Base-by-base conservation (phyloP, 1,140 invertebrate species). In the Ips typographus region DNA sequence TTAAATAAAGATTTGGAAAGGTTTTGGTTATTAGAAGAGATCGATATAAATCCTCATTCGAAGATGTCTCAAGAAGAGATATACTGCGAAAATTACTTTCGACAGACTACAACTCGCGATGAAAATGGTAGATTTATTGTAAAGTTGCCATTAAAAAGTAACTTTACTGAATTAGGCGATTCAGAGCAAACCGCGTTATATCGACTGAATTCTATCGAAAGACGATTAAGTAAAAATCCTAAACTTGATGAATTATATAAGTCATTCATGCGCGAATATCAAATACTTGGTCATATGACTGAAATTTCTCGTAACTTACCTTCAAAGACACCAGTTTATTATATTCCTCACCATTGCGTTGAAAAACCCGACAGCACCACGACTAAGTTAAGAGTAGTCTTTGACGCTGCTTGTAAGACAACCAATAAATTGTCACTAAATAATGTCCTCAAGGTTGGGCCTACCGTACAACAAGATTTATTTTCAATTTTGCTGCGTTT, bases 261-360 rank as follows among this genome's bases (percentile, higher is more conserved):
- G 0, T 36, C 74, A 40, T 81, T 79, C 62, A 78, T 83, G 72
- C 8, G 65, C 2, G 80, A 82, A 69, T 82, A 82, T 65, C 44
- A 78, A 40, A 22, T 62, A 1, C 49, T 83, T 3, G 77, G 77
- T 40, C 80, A 82, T 68, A 80, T 82, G 77, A 68, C 65, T 51
- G 41, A 62, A 44, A 41, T 59, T 43, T 42, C 44, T 53, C 44
- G 22, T 39, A 66, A 69, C 41, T 44, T 66, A n/a, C 38, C 39
- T 3, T 40, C 69, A 2, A 49, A 65, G 40, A 41, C 36, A 3
- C 62, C 68, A 5, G 52, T 59, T 44, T 70, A 59, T 59, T 70
- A 70, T 66, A 3, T 58, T 2, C n/a, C n/a, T n/a, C n/a, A n/a
- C n/a, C n/a, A n/a, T n/a, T n/a, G n/a, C n/a, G n/a, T n/a, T n/a